phyloP scores from a whole-genome alignment of 2,888 invertebrate genomes.

The Cordilura impudica region DNA sequence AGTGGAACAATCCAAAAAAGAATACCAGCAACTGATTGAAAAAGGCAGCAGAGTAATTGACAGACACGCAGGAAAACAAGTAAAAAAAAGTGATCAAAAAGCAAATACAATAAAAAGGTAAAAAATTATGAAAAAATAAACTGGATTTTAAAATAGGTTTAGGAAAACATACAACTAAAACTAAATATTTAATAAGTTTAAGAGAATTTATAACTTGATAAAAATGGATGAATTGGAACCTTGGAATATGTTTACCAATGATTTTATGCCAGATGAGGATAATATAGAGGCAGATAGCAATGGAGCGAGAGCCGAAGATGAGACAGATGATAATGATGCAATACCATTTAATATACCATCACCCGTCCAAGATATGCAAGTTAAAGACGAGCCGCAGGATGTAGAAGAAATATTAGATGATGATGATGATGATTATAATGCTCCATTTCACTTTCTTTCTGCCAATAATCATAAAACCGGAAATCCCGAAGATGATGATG shows the following conservation, averaged over 20 bases:
- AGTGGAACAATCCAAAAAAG: slow-evolving; percentile 32
- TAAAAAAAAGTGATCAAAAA: slow-evolving; percentile 41
- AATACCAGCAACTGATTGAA: slow-evolving; percentile 18
- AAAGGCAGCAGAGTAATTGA: slow-evolving; percentile 34
- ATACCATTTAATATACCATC: slow-evolving; percentile 42
- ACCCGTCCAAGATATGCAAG: slow-evolving; percentile 49
- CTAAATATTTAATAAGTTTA: neutral
- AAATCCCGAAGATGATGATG: slow-evolving; percentile 67
- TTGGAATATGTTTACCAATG: slow-evolving; percentile 73
- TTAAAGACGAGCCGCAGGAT: slow-evolving; percentile 62
- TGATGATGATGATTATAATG: slow-evolving; percentile 37
- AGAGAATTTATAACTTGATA: neutral
- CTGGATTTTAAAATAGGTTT: slow-evolving; percentile 28
- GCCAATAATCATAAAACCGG: slow-evolving; percentile 1
- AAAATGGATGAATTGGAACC: slow-evolving; percentile 72
- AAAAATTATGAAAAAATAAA: slow-evolving; percentile 42
- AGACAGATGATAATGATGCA: slow-evolving; percentile 38
- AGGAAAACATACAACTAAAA: too few species aligned
- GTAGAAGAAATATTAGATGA: slow-evolving; percentile 61
- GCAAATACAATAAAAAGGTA: slow-evolving; percentile 53
- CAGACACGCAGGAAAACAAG: slow-evolving; percentile 43
- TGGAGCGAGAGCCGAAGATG: slow-evolving; percentile 5
- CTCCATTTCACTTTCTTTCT: slow-evolving; percentile 32
- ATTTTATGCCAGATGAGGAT: slow-evolving; percentile 64
- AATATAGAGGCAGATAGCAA: slow-evolving; percentile 58